Evolutionary conservation across 2,888 invertebrate genomes (phyloP), one percentile per base, ranked within the genome.

Genomic region (Cactoblastis cactorum): DNA sequence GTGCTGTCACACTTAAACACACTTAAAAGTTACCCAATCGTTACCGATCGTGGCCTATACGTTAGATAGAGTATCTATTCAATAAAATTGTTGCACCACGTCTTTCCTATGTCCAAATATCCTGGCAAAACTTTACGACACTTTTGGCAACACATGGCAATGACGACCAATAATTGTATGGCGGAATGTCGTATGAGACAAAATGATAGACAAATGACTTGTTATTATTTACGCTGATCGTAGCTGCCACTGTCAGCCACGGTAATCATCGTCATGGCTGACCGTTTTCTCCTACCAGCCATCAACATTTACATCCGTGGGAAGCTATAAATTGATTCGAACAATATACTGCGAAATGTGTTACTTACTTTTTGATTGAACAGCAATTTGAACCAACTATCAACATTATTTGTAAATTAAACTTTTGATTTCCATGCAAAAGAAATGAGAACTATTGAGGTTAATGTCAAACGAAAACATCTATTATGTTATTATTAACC

Each of bases 221-320:
- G 65, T 74, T 76, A 83, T 86, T 82, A 82, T 76, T 72, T 70
- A 72, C 79, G 70, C 63, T 65, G 67, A 76, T 78, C 69, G 52
- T 52, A 61, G 55, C 59, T 63, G 54, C 58, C 64, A 55, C 60
- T 35, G 47, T 22, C 19, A 60, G 62, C 59, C 58, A 54, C 59
- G 53, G 70, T 62, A 78, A 77, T 79, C 81, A 80, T 75, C 77
- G 74, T 79, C 81, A 80, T 75, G 77, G 74, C 76, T 76, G 76
- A 71, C 69, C 67, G 73, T 69, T 81, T 83, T 83, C 83, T 79
- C 71, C 71, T 69, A 60, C 60, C 58, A 61, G 61, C 59, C 52
- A 59, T 61, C 62, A 64, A 71, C 75, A 79, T 65, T 65, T 32
- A 65, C 71, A 71, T 79, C 76, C 82, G 80, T 84, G 84, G 74